Evolutionary conservation across 2,888 invertebrate species (phyloP).

Genomic region (Drosophila borborema): DNA sequence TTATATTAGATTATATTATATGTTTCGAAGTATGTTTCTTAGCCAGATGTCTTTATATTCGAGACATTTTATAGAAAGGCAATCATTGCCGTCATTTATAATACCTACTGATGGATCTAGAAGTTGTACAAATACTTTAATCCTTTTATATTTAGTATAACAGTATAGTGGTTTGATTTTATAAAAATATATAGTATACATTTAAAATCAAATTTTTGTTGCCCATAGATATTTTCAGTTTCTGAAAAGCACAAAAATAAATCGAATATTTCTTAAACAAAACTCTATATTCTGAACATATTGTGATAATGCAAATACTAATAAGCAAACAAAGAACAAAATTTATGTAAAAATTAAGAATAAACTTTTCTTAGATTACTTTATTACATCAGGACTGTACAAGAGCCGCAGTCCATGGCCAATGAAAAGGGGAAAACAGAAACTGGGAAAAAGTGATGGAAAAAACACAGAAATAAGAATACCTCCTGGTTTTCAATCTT

Average conservation of each 20-base stretch:
- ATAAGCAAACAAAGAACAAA: background rate
- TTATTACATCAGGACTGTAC: constrained; percentile 18
- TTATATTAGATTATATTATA: too few species aligned
- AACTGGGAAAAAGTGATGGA: constrained; percentile 5
- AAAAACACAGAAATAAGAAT: constrained; percentile 23
- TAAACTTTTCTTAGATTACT: constrained; percentile 6
- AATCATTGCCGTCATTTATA: too few species aligned
- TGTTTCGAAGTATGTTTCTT: too few species aligned
- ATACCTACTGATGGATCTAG: too few species aligned
- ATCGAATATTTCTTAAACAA: background rate
- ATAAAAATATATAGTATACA: too few species aligned
- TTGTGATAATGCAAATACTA: background rate
- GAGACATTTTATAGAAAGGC: too few species aligned
- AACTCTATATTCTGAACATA: background rate
- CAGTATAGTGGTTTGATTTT: too few species aligned
- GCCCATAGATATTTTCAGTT: too few species aligned
- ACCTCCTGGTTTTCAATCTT: constrained; percentile 30
- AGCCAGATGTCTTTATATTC: too few species aligned
- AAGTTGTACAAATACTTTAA: too few species aligned
- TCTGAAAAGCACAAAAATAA: background rate
- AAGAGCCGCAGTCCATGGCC: background rate
- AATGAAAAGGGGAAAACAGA: background rate
- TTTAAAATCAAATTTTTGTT: too few species aligned
- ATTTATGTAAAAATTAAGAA: background rate
- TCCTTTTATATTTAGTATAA: too few species aligned